Evolutionary conservation across 1,140 invertebrate species (phyloP), one percentile per base, ranked within the genome.

Genomic region (Drosophila kanapiae): DNA sequence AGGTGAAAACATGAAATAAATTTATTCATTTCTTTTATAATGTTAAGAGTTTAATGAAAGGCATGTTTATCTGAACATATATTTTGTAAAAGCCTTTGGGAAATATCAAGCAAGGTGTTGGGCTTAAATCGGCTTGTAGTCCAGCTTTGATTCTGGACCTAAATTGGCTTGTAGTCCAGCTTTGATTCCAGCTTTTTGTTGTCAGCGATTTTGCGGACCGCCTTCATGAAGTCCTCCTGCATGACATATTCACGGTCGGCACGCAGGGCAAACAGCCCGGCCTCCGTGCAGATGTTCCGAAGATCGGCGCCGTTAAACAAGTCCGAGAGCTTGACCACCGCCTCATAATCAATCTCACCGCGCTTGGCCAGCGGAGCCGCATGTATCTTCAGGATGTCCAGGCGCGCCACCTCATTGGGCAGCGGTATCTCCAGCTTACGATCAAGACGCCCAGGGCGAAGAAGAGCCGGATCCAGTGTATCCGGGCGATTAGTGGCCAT

Each of bases 181-280:
- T 99, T 99, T 31, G 98, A 98, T 94, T 99, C 99, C 38, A 99
- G 94, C 94, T 99, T 99, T 94, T 99, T 99, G 92, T 99, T 99
- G 93, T 99, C 99, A 0, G 97, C 96, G 0, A 99, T 98, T 94
- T 99, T 99, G 53, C 99, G 95, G 0, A 99, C 99, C 27, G 99
- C 99, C 93, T 99, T 99, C 99, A 99, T 99, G 78, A 99, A 99
- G 93, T 99, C 99, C 95, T 99, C 99, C 93, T 99, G 98, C 37
- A 99, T 96, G 3, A 99, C 97, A 87, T 98, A 98, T 90, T 97
- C 97, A 48, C 98, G 94, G 92, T 99, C 98, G 70, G 96, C 95
- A 83, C 97, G 88, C 8, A 83, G 49, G 8, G 99, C 99, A 95
- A 99, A 99, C 47, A 99, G 93, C 75, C 98, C 99, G 60, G 99